These are phyloP conservation scores for Thymelicus lineola DNA, from an alignment of 2,888 invertebrate genomes.

Conservation along the genomic window DNA sequence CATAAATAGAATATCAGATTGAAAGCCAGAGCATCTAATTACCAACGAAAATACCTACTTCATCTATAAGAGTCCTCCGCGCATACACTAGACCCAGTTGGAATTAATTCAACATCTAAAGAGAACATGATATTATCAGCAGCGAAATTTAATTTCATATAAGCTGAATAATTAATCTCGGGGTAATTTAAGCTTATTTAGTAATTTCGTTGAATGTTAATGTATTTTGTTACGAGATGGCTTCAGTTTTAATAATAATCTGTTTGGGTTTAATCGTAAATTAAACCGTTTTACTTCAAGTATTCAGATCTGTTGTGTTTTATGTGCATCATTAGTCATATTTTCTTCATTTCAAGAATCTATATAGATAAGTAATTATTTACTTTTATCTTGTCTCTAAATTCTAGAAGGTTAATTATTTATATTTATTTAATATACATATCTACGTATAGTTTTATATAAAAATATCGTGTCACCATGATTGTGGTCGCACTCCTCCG, in stretches of 20 bases:
- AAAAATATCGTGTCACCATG: no score
- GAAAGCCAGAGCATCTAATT: conserved; percentile 1
- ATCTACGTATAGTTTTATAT: no score
- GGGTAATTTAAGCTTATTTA: background rate
- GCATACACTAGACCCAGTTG: conserved; percentile 1
- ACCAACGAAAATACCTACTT: conserved; percentile 4
- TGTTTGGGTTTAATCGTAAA: background rate
- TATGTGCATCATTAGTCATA: no score
- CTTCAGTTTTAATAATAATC: background rate
- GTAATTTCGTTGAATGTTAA: background rate
- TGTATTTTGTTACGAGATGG: background rate
- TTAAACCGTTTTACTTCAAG: no score
- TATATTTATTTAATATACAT: no score
- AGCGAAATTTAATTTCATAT: background rate
- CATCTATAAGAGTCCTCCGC: background rate
- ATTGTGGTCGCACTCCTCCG: no score
- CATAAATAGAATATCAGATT: background rate
- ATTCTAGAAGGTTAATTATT: no score
- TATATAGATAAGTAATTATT: no score
- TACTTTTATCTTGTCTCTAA: no score
- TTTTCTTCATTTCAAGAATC: no score
- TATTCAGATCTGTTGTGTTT: no score
- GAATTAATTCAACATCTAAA: conserved; percentile 9
- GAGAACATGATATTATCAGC: conserved; percentile 1
- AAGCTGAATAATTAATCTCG: conserved; percentile 2